phyloP scores from a whole-genome alignment of 2,888 invertebrate genomes.

The Ommatoiulus sabulosus region DNA sequence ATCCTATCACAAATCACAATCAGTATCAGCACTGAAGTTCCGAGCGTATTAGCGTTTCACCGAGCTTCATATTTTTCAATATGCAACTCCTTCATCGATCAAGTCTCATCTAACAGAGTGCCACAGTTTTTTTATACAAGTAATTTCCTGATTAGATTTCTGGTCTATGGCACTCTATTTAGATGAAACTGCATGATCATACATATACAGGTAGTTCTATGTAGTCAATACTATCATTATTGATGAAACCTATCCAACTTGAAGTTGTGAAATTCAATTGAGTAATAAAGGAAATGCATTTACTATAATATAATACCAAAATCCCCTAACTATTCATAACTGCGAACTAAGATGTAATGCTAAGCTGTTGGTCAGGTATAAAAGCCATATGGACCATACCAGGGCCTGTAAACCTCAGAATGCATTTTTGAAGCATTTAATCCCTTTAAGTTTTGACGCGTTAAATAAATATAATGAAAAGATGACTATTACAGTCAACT shows the following conservation, averaged over 20 bases:
- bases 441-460: not conserved
- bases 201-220: no score
- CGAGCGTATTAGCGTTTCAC: not conserved
- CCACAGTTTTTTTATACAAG: no score
- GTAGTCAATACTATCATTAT: no score
- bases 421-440: not conserved
- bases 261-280: not conserved
- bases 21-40: not conserved
- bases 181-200: no score
- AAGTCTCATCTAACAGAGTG: no score
- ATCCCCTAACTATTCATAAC: not conserved
- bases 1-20: not conserved
- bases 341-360: not conserved
- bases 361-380: not conserved
- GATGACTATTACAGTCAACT: not conserved
- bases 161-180: no score
- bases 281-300: not conserved
- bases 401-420: not conserved
- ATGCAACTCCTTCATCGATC: not conserved
- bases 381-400: not conserved
- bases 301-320: not conserved
- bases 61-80: not conserved
- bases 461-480: not conserved
- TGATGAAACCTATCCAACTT: no score
- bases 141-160: no score